Conservation (phyloP, 2,797 vertebrate species). For the Gymnodraco acuticeps region DNA sequence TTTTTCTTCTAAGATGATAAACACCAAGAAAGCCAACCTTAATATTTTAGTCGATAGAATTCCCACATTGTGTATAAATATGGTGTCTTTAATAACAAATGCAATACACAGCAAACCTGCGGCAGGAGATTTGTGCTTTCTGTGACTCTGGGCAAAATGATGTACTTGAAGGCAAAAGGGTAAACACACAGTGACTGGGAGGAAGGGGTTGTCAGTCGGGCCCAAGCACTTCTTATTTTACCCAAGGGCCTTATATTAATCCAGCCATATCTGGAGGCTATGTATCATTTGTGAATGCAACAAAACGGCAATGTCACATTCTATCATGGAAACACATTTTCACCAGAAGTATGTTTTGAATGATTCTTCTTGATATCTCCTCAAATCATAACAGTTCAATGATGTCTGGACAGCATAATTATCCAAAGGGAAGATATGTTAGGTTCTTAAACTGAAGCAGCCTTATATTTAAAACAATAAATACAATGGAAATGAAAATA, state of each 20-base stretch:
- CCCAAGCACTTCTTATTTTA: background rate
- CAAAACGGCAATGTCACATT: constrained; percentile 3
- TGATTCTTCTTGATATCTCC: background rate
- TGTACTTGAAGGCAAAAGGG: background rate
- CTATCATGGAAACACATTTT: background rate
- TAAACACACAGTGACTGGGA: background rate
- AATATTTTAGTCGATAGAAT: background rate
- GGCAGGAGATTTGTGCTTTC: background rate
- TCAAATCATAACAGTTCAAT: constrained; percentile 23
- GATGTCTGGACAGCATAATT: constrained; percentile 19
- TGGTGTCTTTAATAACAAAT: background rate
- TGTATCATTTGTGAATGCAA: background rate
- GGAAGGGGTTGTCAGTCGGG: no score
- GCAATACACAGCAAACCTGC: background rate
- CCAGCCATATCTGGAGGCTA: constrained; percentile 8
- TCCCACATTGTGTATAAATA: background rate
- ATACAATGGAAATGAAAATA: constrained; percentile 15
- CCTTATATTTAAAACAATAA: constrained; percentile 10
- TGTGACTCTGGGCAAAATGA: constrained; percentile 1
- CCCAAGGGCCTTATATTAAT: constrained; percentile 11
- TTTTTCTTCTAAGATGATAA: background rate
- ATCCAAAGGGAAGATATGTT: constrained; percentile 5
- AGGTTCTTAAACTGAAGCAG: background rate
- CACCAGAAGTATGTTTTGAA: background rate
- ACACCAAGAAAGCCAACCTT: background rate